Conservation (phyloP, 2,888 invertebrate species). For the Nephrotoma guestfalica region DNA sequence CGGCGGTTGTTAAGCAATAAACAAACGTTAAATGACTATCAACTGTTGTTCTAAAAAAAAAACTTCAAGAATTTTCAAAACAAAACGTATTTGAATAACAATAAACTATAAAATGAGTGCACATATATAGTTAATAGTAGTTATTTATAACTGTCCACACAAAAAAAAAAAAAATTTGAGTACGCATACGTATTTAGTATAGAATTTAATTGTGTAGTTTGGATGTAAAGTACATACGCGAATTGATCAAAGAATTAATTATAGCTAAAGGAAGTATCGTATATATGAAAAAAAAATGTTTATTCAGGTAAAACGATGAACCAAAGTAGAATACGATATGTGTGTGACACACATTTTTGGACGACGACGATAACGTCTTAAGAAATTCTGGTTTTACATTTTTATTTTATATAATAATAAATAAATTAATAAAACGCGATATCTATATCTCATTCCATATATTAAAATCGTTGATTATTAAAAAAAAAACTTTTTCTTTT, state of each 20-base stretch:
- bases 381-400: not conserved
- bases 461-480: not conserved
- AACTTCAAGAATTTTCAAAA: not conserved
- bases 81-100: not conserved
- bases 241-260: not conserved
- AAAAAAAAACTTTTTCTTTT: not conserved
- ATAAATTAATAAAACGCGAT: not conserved
- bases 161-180: not conserved
- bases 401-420: not conserved
- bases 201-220: not conserved
- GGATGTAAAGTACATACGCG: not conserved
- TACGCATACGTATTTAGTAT: too few species aligned
- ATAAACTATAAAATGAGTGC: not conserved
- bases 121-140: not conserved
- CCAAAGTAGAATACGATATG: not conserved
- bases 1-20: not conserved
- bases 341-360: not conserved
- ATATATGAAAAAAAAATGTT: not conserved
- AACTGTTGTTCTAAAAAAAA: not conserved
- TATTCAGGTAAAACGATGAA: not conserved
- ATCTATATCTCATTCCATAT: not conserved
- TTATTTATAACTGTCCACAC: not conserved
- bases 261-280: not conserved
- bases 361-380: not conserved
- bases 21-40: not conserved